phyloP scores from a whole-genome alignment of 2,797 vertebrate genomes.

The Strix occidentalis region DNA sequence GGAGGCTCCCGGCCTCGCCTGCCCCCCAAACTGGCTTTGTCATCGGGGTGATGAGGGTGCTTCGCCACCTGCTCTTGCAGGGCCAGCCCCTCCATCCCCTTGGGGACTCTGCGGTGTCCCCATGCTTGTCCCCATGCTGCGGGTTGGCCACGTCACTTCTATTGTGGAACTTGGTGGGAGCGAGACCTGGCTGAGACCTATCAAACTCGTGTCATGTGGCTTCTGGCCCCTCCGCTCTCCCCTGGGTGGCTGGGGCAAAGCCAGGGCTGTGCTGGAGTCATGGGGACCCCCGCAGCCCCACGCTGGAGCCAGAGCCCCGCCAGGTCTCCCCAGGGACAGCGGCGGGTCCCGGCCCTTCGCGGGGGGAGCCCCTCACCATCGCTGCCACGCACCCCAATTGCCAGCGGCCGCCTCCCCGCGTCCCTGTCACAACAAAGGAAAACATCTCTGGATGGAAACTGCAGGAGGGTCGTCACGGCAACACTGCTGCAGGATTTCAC shows the following conservation, averaged over 20 bases:
- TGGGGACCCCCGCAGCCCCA: neutral
- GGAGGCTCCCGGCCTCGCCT: accelerated
- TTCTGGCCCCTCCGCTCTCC: neutral
- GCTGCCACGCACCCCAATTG: accelerated
- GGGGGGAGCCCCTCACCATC: neutral
- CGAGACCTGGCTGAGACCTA: neutral
- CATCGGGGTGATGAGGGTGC: accelerated
- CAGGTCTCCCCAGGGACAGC: accelerated
- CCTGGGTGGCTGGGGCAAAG: neutral
- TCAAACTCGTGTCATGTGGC: neutral
- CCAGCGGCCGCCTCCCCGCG: neutral
- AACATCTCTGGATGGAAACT: slow-evolving; percentile 33
- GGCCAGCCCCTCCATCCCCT: neutral
- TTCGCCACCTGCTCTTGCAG: accelerated
- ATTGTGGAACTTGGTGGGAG: accelerated
- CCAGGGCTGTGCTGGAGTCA: accelerated
- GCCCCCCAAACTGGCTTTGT: accelerated
- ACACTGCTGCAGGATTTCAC: slow-evolving; percentile 54
- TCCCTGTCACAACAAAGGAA: slow-evolving; percentile 63
- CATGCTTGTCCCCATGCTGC: accelerated
- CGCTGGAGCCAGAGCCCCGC: accelerated
- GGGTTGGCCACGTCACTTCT: accelerated
- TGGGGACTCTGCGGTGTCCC: neutral
- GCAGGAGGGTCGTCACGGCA: slow-evolving; percentile 67
- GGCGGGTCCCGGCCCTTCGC: accelerated